These are phyloP conservation scores for Mixornis gularis DNA, from an alignment of 2,113 vertebrate genomes.

Conservation along the genomic window DNA sequence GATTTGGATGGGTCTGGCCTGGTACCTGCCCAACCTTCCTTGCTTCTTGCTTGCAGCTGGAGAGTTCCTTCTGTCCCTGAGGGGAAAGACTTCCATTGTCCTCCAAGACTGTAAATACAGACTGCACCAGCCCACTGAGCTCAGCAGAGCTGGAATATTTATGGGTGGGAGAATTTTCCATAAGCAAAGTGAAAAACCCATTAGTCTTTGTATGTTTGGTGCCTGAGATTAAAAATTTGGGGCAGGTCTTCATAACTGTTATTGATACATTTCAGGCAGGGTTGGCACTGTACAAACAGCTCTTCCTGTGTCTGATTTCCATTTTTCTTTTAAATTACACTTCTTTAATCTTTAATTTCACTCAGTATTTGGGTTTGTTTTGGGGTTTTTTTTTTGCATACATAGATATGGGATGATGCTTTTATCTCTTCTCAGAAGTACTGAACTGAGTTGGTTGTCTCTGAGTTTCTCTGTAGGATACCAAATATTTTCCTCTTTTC, in stretches of 20 bases:
- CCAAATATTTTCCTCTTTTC: not conserved
- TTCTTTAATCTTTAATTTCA: slow-evolving; percentile 3
- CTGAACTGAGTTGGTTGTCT: not conserved
- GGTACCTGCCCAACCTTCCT: not conserved
- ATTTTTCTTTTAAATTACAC: not conserved
- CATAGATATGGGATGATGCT: not conserved
- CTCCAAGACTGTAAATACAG: not conserved
- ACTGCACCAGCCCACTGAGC: not conserved
- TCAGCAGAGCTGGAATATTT: not conserved
- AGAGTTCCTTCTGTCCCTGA: not conserved
- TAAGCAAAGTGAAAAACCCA: not conserved
- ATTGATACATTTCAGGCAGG: not conserved
- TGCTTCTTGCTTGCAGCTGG: not conserved
- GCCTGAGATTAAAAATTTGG: not conserved
- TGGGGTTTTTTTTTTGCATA: not conserved
- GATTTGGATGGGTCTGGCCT: not conserved
- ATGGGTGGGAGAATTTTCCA: not conserved
- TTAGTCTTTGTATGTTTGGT: not conserved
- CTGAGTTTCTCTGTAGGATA: not conserved
- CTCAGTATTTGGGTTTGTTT: not conserved
- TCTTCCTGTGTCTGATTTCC: not conserved
- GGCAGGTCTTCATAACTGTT: not conserved
- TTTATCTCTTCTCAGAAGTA: not conserved
- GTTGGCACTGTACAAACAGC: not conserved
- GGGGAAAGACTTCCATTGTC: not conserved